Evolutionary conservation across 2,888 invertebrate species (phyloP).

Genomic region (Ditula angustiorana): DNA sequence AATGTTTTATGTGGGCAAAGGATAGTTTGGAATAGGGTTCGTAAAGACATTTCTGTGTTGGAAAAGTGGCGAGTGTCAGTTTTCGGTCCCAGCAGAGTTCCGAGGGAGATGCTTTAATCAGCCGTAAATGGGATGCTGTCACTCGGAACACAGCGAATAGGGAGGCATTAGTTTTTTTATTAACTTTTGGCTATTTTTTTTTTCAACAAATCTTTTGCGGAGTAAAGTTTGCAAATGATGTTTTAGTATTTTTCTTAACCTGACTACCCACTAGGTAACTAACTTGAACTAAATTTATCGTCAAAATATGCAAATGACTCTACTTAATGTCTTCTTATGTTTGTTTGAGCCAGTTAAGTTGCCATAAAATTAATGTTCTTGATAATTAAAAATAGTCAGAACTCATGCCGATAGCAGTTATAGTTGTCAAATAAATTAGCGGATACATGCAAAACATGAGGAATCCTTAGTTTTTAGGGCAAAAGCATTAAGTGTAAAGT

Average conservation of each 20-base stretch:
- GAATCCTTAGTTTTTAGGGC: neutral
- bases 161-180: neutral
- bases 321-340: constrained; percentile 30
- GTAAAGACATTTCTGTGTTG: constrained; percentile 37
- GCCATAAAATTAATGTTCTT: constrained; percentile 37
- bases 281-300: constrained; percentile 30
- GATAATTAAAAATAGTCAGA: constrained; percentile 38
- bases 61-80: constrained; percentile 36
- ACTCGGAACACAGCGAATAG: constrained; percentile 6
- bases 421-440: constrained; percentile 37
- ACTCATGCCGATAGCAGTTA: constrained; percentile 17
- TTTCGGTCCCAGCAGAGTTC: constrained; percentile 34
- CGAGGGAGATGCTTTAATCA: constrained; percentile 33
- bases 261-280: constrained; percentile 4
- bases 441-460: neutral
- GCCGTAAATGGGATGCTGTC: constrained; percentile 21
- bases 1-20: constrained; percentile 71
- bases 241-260: neutral
- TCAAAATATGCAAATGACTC: constrained; percentile 36
- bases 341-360: constrained; percentile 36
- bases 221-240: neutral
- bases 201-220: neutral
- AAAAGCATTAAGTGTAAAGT: neutral
- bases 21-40: constrained; percentile 61
- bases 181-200: neutral